Evolutionary conservation across 2,113 vertebrate species (phyloP), one percentile per base, ranked within the genome.

Genomic region (Alectura lathami): DNA sequence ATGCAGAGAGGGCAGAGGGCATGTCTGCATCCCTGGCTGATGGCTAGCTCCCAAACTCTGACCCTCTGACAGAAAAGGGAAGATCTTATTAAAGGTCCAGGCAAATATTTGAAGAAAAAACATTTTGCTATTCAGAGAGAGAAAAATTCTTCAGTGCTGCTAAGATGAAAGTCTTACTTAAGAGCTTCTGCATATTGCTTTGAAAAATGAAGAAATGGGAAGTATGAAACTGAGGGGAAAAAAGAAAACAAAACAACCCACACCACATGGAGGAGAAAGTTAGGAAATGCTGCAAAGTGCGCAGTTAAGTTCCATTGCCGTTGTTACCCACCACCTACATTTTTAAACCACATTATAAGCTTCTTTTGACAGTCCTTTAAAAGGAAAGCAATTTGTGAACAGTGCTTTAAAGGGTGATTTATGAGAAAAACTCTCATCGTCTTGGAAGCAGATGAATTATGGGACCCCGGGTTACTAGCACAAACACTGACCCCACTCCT

Each of bases 91-190:
- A 38, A 86, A 90, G 32, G 45, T 26, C 63, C 83, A 70, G 34
- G 18, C 59, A 95, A 93, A 94, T 88, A 96, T 90, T 90, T 93
- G 42, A 91, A 94, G 79, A 81, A 94, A 89, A 90, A 94, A 75
- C 42, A 86, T 78, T 59, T 67, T 81, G 59, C 15, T 70, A 88
- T 81, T 88, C 76, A 83, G 68, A 89, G 59, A 88, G 20, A 64
- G 17, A 82, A 74, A 74, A 83, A 69, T 42, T 57, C 30, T 73
- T 80, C 42, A 73, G 66, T 48, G 64, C 23, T 62, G 47, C 59
- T 62, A 72, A 79, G n/a, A 79, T 43, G 2, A 43, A 68, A 85
- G 57, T 45, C 57, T 85, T 60, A 57, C 15, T 69, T 14, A 57
- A 77, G 67, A 94, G 54, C 24, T 85, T 80, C 57, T 77, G 45